Conservation (phyloP, 2,113 vertebrate genomes). For the Megaceryle torquata region DNA sequence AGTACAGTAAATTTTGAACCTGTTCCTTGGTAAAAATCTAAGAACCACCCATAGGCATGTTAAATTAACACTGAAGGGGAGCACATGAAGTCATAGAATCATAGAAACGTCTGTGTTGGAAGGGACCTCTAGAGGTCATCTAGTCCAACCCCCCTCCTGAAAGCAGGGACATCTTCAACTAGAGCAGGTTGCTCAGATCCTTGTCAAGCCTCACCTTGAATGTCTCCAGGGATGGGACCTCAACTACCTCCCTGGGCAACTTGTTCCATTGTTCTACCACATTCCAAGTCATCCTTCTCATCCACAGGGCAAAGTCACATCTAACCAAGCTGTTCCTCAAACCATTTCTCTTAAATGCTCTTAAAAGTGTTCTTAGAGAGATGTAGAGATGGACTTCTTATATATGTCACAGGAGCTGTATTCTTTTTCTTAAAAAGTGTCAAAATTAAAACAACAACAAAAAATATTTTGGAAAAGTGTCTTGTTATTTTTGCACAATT, state of each 20-base stretch:
- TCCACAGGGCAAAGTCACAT: neutral
- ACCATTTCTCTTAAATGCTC: neutral
- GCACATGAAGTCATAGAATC: neutral
- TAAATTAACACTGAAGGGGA: neutral
- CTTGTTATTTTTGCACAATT: neutral
- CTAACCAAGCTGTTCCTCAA: neutral
- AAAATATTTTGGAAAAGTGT: neutral
- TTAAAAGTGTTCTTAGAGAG: neutral
- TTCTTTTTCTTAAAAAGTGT: neutral
- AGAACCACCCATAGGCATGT: neutral
- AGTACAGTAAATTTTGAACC: neutral
- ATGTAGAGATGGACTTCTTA: neutral
- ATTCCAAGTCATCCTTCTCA: neutral
- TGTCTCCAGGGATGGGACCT: too few relatives aligned
- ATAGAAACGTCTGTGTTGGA: too few relatives aligned
- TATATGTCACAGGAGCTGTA: neutral
- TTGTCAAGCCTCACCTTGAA: too few relatives aligned
- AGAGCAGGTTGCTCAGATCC: too few relatives aligned
- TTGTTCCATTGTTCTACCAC: too few relatives aligned
- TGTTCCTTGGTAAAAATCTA: neutral
- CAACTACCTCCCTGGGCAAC: too few relatives aligned
- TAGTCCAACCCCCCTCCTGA: too few relatives aligned
- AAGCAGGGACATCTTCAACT: too few relatives aligned
- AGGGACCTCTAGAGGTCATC: too few relatives aligned
- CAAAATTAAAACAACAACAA: rapidly evolving